Evolutionary conservation across 1,140 invertebrate genomes (phyloP).

Genomic region (Zaprionus tsacasi): DNA sequence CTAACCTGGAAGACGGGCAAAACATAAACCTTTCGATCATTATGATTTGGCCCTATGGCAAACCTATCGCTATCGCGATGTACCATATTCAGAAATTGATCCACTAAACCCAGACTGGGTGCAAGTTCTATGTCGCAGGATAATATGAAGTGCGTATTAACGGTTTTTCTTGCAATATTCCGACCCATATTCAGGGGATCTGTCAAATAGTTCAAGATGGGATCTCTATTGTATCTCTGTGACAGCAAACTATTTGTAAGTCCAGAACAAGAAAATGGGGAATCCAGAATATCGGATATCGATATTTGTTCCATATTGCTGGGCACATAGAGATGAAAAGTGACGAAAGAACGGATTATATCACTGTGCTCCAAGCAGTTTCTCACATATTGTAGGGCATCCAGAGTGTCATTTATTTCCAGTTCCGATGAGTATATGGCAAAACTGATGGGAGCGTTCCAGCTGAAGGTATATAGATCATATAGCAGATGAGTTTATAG

Average conservation of each 20-base stretch:
- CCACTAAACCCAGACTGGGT: slow-evolving; percentile 90
- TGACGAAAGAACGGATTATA: slow-evolving; percentile 90
- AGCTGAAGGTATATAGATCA: slow-evolving; percentile 80
- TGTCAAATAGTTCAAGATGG: too few relatives aligned
- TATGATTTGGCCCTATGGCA: slow-evolving; percentile 10
- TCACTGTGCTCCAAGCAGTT: slow-evolving; percentile 87
- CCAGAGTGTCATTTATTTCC: slow-evolving; percentile 87
- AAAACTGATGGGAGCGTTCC: slow-evolving; percentile 89
- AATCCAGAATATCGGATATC: slow-evolving; percentile 87
- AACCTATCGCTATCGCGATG: slow-evolving; percentile 87
- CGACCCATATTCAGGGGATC: slow-evolving; percentile 93
- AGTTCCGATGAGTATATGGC: slow-evolving; percentile 90
- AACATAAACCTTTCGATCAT: slow-evolving; percentile 54
- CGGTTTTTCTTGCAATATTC: slow-evolving; percentile 92
- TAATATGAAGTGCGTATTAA: slow-evolving; percentile 92
- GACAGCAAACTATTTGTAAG: slow-evolving; percentile 46
- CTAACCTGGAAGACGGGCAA: slow-evolving; percentile 73
- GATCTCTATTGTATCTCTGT: slow-evolving; percentile 84
- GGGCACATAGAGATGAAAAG: slow-evolving; percentile 94
- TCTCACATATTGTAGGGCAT: slow-evolving; percentile 88
- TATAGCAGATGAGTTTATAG: background rate
- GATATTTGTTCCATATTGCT: slow-evolving; percentile 87
- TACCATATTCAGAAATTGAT: slow-evolving; percentile 92
- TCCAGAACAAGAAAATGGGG: slow-evolving; percentile 87
- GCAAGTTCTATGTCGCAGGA: slow-evolving; percentile 95